These are phyloP conservation scores for Zaprionus davidi DNA, from an alignment of 1,140 invertebrate species.

Conservation along the genomic window DNA sequence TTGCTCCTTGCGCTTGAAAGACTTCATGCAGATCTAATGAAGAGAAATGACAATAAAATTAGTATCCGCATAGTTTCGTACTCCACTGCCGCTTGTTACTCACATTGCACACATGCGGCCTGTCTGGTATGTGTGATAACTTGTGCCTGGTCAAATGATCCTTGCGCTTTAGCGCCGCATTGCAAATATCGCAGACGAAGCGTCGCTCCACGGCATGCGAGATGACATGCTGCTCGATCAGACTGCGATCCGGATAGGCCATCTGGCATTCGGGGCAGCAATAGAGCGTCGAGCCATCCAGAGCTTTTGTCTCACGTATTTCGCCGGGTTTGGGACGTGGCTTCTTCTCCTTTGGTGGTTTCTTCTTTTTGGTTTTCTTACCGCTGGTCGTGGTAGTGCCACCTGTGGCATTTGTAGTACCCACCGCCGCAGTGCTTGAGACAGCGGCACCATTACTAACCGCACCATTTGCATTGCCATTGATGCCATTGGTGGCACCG, in stretches of 20 bases:
- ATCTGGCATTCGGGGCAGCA: conserved; percentile 95
- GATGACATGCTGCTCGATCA: conserved; percentile 92
- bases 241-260: conserved; percentile 92
- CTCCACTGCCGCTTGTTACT: conserved; percentile 27
- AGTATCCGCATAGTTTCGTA: background rate
- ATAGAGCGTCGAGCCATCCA: conserved; percentile 93
- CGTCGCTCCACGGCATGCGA: conserved; percentile 92
- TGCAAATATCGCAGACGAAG: conserved; percentile 94
- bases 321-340: conserved; percentile 91
- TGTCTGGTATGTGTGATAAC: conserved; percentile 92
- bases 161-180: conserved; percentile 92
- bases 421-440: conserved; percentile 67
- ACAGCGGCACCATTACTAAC: conserved; percentile 69
- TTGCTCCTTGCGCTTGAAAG: conserved; percentile 94
- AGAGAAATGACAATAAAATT: background rate
- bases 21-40: conserved; percentile 90
- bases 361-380: conserved; percentile 95
- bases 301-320: conserved; percentile 91
- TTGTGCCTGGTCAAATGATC: conserved; percentile 92
- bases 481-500: conserved; percentile 61
- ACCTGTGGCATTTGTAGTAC: conserved; percentile 68
- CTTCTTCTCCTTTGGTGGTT: conserved; percentile 87
- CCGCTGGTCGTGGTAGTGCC: conserved; percentile 84
- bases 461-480: conserved; percentile 69
- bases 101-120: conserved; percentile 92